Evolutionary conservation across 2,113 vertebrate genomes (phyloP).

Genomic region (Grus americana): DNA sequence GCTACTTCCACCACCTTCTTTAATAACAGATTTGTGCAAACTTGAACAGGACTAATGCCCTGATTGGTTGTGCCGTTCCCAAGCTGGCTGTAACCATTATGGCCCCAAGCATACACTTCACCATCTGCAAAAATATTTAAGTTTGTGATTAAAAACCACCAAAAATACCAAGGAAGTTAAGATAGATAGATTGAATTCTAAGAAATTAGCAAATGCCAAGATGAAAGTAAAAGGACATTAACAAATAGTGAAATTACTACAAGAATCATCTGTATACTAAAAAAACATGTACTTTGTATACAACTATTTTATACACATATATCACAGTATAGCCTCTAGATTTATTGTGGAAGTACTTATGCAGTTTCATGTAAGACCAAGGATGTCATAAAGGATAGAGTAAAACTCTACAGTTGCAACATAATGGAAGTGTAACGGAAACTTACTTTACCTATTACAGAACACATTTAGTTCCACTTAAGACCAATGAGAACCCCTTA

Average conservation of each 20-base stretch:
- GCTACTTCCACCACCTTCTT: conserved; percentile 91
- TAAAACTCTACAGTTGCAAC: neutral
- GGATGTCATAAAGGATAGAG: neutral
- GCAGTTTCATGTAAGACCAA: neutral
- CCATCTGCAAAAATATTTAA: conserved; percentile 82
- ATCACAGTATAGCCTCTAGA: neutral
- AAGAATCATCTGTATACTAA: neutral
- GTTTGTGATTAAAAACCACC: neutral
- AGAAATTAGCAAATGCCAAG: neutral
- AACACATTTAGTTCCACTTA: neutral
- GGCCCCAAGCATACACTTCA: conserved; percentile 94
- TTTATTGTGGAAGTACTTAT: neutral
- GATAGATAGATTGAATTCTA: neutral
- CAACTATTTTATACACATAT: neutral
- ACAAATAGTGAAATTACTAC: neutral
- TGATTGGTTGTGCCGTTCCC: conserved; percentile 95
- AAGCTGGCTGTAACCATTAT: conserved; percentile 96
- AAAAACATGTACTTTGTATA: neutral
- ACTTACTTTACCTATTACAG: neutral
- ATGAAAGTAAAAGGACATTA: neutral
- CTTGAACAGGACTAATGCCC: conserved; percentile 87
- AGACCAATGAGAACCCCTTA: neutral
- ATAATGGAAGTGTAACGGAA: neutral
- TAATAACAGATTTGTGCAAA: conserved; percentile 87
- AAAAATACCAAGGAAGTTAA: neutral